Base-by-base conservation (phyloP, 1,140 invertebrate species). In the Drosophila gunungcola region DNA sequence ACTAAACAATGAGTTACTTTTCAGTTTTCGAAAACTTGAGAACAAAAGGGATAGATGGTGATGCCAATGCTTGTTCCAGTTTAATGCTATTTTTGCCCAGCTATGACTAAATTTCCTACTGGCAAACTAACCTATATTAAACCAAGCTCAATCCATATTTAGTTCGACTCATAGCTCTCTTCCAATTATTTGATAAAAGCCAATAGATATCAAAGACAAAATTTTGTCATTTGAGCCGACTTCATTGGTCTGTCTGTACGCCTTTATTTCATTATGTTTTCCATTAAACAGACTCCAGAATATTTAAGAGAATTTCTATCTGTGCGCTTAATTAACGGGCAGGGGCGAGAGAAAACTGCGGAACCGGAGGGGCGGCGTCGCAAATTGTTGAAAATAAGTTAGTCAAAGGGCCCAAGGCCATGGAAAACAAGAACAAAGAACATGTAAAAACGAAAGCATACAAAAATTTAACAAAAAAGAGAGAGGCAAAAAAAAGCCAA, bases 361-460 rank as follows among this genome's bases (percentile, higher is more conserved):
- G n/a, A 39, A 39, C 13, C 11, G 13, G 41, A 25, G 27, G 53
- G 53, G 45, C 60, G 36, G 36, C 54, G 60, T 56, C 54, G 67
- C 72, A 84, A 88, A 80, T 83, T 83, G 76, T 80, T 83, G 60
- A 89, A 88, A 88, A 88, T 88, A 78, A 88, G 83, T 88, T 82
- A 89, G 80, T 89, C 84, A 84, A 89, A 89, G 84, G 58, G 68
- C 83, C 45, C 83, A 88, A 88, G 83, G 83, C 75, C 83, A 80
- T 34, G 64, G 49, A 60, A 58, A 55, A 51, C 46, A 77, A 72
- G 70, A 55, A 67, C 67, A 77, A 73, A 69, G 67, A 70, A 57
- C 73, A 78, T 72, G 76, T 54, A 78, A 43, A 73, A 73, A 70
- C 46, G 56, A 69, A 58, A 76, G 79, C 83, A 61, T 64, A 79